Evolutionary conservation across 2,113 vertebrate genomes (phyloP).

Genomic region (Manacus vitellinus): DNA sequence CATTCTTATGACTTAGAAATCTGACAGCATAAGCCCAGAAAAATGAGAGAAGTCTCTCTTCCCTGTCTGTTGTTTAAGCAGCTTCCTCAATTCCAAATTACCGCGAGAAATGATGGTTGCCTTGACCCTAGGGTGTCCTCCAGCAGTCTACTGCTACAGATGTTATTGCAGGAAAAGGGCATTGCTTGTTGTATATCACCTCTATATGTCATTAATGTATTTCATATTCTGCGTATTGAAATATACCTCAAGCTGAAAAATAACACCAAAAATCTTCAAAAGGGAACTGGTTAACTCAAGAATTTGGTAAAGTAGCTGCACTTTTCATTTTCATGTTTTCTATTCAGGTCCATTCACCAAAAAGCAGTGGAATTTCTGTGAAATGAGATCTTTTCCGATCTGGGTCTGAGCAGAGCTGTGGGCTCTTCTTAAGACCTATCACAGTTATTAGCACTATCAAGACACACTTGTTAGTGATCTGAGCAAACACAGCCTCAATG

Average conservation of each 20-base stretch:
- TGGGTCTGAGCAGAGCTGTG: not conserved
- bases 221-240: not conserved
- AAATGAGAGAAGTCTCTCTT: slow-evolving; percentile 8
- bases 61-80: not conserved
- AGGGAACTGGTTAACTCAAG: not conserved
- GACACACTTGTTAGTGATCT: not conserved
- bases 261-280: not conserved
- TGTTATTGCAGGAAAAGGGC: not conserved
- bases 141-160: not conserved
- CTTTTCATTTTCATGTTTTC: not conserved
- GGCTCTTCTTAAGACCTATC: not conserved
- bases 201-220: not conserved
- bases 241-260: not conserved
- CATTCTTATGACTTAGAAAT: slow-evolving; percentile 34
- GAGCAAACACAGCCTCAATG: not conserved
- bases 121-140: not conserved
- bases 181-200: not conserved
- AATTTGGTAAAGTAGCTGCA: not conserved
- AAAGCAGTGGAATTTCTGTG: not conserved
- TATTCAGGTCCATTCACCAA: not conserved
- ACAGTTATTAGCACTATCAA: not conserved
- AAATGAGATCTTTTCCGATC: not conserved
- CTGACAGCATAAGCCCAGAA: slow-evolving; percentile 2
- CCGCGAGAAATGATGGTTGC: not conserved
- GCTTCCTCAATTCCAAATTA: not conserved